phyloP scores from a whole-genome alignment of 1,140 invertebrate species.

The Zophobas morio region DNA sequence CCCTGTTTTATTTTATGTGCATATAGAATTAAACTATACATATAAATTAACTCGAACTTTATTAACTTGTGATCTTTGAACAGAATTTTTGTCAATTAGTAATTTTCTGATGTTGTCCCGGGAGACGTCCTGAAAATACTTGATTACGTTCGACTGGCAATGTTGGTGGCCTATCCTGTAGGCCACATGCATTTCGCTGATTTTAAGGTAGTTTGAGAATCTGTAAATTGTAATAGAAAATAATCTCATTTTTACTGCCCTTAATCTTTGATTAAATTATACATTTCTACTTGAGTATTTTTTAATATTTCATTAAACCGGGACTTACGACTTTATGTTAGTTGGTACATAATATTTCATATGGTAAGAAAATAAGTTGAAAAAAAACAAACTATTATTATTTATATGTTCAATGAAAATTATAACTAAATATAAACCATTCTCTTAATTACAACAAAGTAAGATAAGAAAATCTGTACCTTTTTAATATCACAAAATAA shows the following conservation, averaged over 20 bases:
- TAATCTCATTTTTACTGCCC: conserved; percentile 19
- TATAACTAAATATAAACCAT: conserved; percentile 15
- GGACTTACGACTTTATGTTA: conserved; percentile 7
- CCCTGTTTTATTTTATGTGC: background rate
- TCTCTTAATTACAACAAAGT: conserved; percentile 5
- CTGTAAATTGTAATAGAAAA: conserved; percentile 17
- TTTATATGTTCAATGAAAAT: conserved; percentile 14
- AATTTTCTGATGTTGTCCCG: no score
- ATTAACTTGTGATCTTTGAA: no score
- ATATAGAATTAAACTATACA: no score
- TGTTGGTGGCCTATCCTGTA: no score
- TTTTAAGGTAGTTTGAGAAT: background rate
- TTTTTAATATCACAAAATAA: conserved; percentile 19
- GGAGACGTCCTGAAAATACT: no score
- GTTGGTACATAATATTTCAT: conserved; percentile 1
- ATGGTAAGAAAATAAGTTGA: conserved; percentile 12
- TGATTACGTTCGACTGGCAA: no score
- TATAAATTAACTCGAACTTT: no score
- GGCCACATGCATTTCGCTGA: background rate
- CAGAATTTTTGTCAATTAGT: no score
- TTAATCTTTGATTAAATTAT: conserved; percentile 9
- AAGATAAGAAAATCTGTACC: conserved; percentile 15
- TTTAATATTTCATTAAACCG: conserved; percentile 10
- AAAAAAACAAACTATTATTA: conserved; percentile 8
- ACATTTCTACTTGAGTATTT: background rate